phyloP scores from a whole-genome alignment of 2,797 vertebrate genomes.

The Chrysocyon brachyurus region DNA sequence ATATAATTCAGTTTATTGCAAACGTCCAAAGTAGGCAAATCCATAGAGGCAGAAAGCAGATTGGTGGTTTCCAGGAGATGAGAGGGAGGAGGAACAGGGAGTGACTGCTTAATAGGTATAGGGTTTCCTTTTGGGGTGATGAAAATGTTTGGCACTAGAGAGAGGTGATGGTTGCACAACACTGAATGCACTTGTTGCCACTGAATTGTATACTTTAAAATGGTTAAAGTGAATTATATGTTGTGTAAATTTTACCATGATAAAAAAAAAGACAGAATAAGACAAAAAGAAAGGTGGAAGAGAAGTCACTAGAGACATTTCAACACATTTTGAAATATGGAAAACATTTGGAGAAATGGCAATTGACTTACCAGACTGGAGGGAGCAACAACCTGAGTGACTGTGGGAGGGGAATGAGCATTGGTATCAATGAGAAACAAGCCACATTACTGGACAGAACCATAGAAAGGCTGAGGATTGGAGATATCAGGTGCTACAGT shows the following conservation, averaged over 20 bases:
- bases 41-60: not conserved
- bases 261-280: not conserved
- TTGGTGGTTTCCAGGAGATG: not conserved
- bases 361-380: not conserved
- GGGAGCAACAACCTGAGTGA: not conserved
- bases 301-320: not conserved
- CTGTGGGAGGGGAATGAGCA: not conserved
- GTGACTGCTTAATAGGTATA: not conserved
- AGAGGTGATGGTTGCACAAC: not conserved
- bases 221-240: not conserved
- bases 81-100: not conserved
- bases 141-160: not conserved
- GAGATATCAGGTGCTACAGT: not conserved
- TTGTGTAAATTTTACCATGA: not conserved
- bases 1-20: not conserved
- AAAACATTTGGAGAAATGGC: not conserved
- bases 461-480: not conserved
- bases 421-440: not conserved
- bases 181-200: not conserved
- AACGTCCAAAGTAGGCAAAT: not conserved
- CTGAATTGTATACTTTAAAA: not conserved
- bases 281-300: not conserved
- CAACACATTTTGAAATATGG: not conserved
- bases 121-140: not conserved
- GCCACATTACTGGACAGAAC: not conserved